Conservation (phyloP, 2,797 vertebrate genomes). For the Enteromius treurensis region DNA sequence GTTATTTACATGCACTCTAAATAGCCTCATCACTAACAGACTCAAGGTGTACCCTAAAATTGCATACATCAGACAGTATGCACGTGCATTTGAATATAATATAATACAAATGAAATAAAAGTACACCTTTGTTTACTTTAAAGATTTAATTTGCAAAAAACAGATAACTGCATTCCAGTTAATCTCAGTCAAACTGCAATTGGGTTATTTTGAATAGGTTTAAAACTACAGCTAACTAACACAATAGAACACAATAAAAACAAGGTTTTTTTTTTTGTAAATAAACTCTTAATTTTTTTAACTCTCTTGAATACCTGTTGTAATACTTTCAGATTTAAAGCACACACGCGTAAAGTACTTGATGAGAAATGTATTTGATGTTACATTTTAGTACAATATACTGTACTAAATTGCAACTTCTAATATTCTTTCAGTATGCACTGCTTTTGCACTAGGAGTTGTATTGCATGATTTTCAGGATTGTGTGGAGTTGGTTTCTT, state of each 20-base stretch:
- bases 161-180: too few species aligned
- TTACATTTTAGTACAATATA: neutral
- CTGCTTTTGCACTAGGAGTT: neutral
- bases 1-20: neutral
- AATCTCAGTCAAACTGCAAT: too few species aligned
- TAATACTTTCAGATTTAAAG: neutral
- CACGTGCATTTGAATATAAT: neutral
- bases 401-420: neutral
- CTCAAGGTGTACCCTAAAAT: neutral
- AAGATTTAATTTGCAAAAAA: too few species aligned
- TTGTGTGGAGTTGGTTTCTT: neutral
- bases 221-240: too few species aligned
- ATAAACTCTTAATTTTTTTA: too few species aligned
- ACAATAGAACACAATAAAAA: too few species aligned
- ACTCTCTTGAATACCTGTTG: neutral
- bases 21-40: neutral
- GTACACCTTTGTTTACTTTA: neutral
- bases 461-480: slow-evolving; percentile 2
- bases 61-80: neutral
- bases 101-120: neutral
- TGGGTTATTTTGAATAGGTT: too few species aligned
- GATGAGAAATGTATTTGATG: neutral
- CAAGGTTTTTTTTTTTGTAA: too few species aligned
- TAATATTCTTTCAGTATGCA: neutral
- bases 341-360: neutral